Conservation (phyloP, 2,888 invertebrate genomes). For the Rhorus exstirpatorius region DNA sequence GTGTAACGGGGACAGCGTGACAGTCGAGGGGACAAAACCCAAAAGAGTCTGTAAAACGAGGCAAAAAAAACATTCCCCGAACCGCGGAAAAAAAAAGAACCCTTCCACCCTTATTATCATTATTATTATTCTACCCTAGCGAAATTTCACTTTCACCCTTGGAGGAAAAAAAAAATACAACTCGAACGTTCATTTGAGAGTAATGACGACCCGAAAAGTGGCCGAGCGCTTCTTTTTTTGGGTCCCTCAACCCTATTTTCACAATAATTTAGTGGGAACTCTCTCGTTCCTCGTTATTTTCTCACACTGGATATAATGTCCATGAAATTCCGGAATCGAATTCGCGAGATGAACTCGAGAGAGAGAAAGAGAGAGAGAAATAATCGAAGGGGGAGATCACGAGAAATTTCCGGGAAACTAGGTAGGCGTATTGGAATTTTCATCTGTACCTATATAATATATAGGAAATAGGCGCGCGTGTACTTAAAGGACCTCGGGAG, state of each 20-base stretch:
- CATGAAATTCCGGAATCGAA: constrained; percentile 55
- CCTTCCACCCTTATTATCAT: constrained; percentile 27
- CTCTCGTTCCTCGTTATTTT: constrained; percentile 21
- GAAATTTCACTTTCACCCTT: constrained; percentile 42
- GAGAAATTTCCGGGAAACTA: constrained; percentile 56
- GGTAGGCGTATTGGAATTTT: constrained; percentile 29
- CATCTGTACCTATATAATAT: background rate
- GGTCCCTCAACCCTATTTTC: constrained; percentile 20
- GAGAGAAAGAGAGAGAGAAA: constrained; percentile 34
- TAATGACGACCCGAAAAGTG: constrained; percentile 53
- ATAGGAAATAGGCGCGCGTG: constrained; percentile 60
- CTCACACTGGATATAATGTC: constrained; percentile 46
- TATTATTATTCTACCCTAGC: constrained; percentile 9
- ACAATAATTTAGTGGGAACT: constrained; percentile 19
- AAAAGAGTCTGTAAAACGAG: constrained; percentile 34
- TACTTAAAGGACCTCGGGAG: constrained; percentile 58
- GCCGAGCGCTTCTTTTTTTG: constrained; percentile 10
- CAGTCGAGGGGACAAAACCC: constrained; percentile 22
- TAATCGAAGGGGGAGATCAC: constrained; percentile 10
- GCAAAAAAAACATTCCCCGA: background rate
- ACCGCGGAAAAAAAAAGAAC: constrained; percentile 40
- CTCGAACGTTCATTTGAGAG: constrained; percentile 46
- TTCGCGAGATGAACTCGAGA: constrained; percentile 51
- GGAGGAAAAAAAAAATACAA: constrained; percentile 14
- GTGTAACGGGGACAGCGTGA: constrained; percentile 68